Percentiles rank a stretch among this genome's conserved stretches.
Conservation (phyloP, 2,888 invertebrate species). For the Phengaris arion region DNA sequence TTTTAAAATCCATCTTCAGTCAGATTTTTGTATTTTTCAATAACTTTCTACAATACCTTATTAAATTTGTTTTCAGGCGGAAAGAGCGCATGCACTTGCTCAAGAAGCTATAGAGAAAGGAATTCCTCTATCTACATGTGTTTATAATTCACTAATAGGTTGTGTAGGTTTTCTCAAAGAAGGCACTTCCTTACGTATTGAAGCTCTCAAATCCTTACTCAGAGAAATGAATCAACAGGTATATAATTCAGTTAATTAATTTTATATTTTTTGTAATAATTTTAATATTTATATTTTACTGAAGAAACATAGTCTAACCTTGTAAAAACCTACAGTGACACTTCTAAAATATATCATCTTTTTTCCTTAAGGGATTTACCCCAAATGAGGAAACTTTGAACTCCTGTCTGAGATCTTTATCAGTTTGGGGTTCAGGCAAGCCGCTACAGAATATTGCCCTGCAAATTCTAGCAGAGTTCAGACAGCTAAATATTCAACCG, state of each 20-base stretch:
- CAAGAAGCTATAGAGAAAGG: conserved; percentile 83
- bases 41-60: too few species aligned
- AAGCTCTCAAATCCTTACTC: conserved; percentile 81
- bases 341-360: too few species aligned
- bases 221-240: conserved; percentile 81
- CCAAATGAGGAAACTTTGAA: conserved; percentile 61
- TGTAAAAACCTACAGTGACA: too few species aligned
- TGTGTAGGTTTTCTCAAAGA: conserved; percentile 83
- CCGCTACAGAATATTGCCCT: conserved; percentile 57
- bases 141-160: conserved; percentile 85
- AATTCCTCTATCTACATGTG: conserved; percentile 80
- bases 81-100: conserved; percentile 82
- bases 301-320: too few species aligned
- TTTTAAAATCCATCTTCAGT: background rate
- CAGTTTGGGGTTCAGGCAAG: conserved; percentile 67
- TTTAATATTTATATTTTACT: too few species aligned
- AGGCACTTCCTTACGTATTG: conserved; percentile 81
- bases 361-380: conserved; percentile 56
- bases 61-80: conserved; percentile 63
- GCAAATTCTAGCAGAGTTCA: conserved; percentile 67
- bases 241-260: conserved; percentile 31
- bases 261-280: background rate
- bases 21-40: too few species aligned
- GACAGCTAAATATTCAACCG: conserved; percentile 83
- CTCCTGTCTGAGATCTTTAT: conserved; percentile 60